Evolutionary conservation across 2,113 vertebrate species (phyloP).

Genomic region (Cepphus grylle): DNA sequence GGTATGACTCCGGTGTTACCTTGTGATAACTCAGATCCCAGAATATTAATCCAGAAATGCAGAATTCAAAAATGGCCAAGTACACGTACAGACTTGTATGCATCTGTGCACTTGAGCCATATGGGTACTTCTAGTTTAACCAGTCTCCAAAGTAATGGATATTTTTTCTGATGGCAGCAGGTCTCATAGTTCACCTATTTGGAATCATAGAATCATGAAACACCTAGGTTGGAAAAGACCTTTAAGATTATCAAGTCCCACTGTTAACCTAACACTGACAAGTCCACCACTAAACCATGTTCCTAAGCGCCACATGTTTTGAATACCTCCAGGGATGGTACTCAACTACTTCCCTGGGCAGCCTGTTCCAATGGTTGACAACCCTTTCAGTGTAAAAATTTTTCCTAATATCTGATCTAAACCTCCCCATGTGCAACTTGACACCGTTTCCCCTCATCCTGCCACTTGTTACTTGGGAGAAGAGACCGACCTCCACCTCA

Average conservation of each 20-base stretch:
- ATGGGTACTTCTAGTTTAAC: background rate
- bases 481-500: fast-evolving
- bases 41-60: background rate
- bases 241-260: background rate
- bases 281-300: background rate
- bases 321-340: background rate
- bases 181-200: background rate
- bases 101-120: background rate
- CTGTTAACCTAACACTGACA: background rate
- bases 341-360: background rate
- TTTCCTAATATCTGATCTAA: background rate
- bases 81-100: fast-evolving
- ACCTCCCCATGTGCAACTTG: background rate
- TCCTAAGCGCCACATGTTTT: background rate
- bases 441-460: background rate
- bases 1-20: background rate
- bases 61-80: background rate
- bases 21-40: background rate
- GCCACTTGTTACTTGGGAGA: too few relatives aligned
- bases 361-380: background rate
- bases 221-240: background rate
- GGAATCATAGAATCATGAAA: background rate
- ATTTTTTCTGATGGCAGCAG: background rate
- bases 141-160: background rate
- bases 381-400: background rate